Base-by-base conservation (phyloP, 1,140 invertebrate genomes). In the Scylla paramamosain region DNA sequence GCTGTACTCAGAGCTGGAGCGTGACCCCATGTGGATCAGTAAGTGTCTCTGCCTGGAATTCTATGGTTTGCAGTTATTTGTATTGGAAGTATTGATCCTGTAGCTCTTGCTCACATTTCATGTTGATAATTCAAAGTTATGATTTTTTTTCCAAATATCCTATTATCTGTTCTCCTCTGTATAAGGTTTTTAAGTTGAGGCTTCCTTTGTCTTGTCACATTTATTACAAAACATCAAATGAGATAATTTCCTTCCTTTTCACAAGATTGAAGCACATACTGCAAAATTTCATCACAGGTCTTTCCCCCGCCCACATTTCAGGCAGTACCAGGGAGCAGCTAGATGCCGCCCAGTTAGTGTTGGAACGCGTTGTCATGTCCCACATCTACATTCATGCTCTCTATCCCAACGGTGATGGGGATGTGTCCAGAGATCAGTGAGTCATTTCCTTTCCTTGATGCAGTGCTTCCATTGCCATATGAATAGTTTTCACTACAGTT, bases 331-430 rank as follows among this genome's bases (percentile, higher is more conserved):
- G 96, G 45, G 97, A 97, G 39, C 97, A 97, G 96, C 59, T 95
- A 32, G 59, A 86, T 20, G 91, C 92, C 28, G 97, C 97, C 0
- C 96, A 97, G 90, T 96, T 97, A 93, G 97, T 97, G 32, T 96
- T 98, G 91, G 97, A 98, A 96, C 96, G 97, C n/a, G 96, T 97
- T 48, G 96, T 98, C 14, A 99, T 99, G 97, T 98, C 98, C 39
- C 97, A 98, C 31, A 98, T 99, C 67, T 99, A 99, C 97, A 98
- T 98, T 39, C 98, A 99, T 97, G 99, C 99, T 52, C 97, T 99
- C 96, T 99, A 99, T 97, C 99, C 99, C 8, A 99, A 99, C 97
- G 99, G 99, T 4, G 99, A 99, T 97, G 99, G 98, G 0, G 99
- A 99, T 97, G 97, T 99, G 89, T 98, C 98, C 92, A 97, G 99